Base-by-base conservation (phyloP, 2,113 vertebrate species). In the Pimephales promelas region DNA sequence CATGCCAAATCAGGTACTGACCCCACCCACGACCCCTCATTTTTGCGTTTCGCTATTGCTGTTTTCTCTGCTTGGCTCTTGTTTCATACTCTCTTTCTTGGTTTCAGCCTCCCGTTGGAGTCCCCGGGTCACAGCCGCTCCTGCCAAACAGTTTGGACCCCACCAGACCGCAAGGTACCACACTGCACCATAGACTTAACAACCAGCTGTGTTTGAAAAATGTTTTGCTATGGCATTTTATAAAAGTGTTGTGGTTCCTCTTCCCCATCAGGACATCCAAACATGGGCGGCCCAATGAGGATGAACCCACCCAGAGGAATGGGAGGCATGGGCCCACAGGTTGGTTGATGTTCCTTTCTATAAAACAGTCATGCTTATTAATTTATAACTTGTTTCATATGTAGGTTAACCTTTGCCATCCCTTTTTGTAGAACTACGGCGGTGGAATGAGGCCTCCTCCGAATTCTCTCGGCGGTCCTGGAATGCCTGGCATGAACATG, bases 1-100 rank as follows among this genome's bases (percentile, higher is more conserved):
- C 92, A 97, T 98, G 96, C 95, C 96, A 85, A 96, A 92, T 93
- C 96, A 98, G 96, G 97, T 97, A 94, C 88, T 83, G 45, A 22
- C 5, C 36, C 36, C 52, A 5, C 2, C 26, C 34, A 14, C 3
- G 6, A 28, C 28, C 43, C 18, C 16, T 31, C 6, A 8, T 24
- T 14, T 45, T n/a, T 11, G 5, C 9, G 22, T 40, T 16, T 22
- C 72, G 5, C 10, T 43, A 40, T 20, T 56, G 14, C 52, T 0
- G 56, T 43, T 76, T 6, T 49, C n/a, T 11, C 40, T 81, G 24
- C 16, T 62, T 9, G n/a, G 2, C 43, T 28, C 31, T 52, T 10
- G 1, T 31, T 57, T 72, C 10, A 13, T 28, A 36, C n/a, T 26
- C 34, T 18, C 9, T 64, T 26, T 34, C 18, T 26, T 22, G 11